A percentile compares a stretch with the other conserved stretches of the same genome.
These are phyloP conservation scores for Steatocranus sp. DNA, from an alignment of 2,797 vertebrate species.

Conservation along the genomic window DNA sequence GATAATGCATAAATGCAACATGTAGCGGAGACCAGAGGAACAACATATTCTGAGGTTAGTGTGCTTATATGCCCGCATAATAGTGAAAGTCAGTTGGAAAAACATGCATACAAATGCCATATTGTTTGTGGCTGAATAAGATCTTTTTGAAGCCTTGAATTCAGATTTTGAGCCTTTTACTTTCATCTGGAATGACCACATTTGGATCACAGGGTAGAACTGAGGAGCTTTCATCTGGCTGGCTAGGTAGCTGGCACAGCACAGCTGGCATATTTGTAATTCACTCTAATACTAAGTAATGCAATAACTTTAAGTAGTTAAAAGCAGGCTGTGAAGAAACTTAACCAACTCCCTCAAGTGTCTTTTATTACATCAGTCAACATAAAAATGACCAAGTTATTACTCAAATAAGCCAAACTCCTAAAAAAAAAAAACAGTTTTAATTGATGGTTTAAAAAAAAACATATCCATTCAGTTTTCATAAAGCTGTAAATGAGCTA, in stretches of 20 bases:
- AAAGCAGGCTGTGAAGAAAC: not conserved
- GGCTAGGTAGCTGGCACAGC: not conserved
- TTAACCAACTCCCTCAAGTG: fast-evolving
- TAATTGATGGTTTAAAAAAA: not conserved
- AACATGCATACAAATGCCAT: not conserved
- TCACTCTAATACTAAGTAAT: not conserved
- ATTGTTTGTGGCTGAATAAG: not conserved
- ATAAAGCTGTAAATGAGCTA: not conserved
- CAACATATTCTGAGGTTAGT: not conserved
- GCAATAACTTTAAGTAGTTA: not conserved
- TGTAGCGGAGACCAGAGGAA: not conserved
- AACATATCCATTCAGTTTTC: not conserved
- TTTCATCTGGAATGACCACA: not conserved
- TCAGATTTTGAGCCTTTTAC: not conserved
- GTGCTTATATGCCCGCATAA: fast-evolving
- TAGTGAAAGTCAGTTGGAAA: not conserved
- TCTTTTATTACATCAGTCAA: not conserved
- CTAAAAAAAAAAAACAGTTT: not conserved
- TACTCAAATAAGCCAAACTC: not conserved
- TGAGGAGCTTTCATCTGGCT: not conserved
- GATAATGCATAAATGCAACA: not conserved
- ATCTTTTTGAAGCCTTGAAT: not conserved
- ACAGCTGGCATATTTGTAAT: not conserved
- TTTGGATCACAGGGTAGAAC: not conserved
- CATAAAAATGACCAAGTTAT: not conserved